Percentiles rank a stretch among this genome's conserved stretches.
These are phyloP conservation scores for Tachycineta bicolor DNA, from an alignment of 2,113 vertebrate genomes.

Conservation along the genomic window DNA sequence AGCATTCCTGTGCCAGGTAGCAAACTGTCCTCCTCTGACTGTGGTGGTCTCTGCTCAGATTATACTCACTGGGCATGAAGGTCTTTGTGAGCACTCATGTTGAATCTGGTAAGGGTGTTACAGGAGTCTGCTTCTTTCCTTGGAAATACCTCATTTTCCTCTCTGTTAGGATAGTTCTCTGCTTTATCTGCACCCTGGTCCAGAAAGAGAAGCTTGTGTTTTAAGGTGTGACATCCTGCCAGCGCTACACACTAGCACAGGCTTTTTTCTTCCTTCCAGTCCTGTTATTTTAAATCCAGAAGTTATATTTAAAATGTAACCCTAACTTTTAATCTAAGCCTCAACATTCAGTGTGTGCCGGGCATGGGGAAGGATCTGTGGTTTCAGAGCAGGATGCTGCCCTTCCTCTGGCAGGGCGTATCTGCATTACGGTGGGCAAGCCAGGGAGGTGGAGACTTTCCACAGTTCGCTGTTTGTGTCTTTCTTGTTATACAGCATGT, in stretches of 20 bases:
- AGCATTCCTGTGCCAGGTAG: neutral
- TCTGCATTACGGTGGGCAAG: conserved; percentile 6
- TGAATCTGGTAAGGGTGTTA: neutral
- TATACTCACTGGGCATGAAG: neutral
- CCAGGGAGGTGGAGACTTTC: conserved; percentile 15
- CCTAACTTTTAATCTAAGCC: conserved; percentile 1
- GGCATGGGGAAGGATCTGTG: conserved; percentile 23
- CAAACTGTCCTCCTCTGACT: accelerated
- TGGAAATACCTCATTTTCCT: neutral
- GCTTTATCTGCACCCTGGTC: neutral
- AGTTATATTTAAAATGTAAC: conserved; percentile 36
- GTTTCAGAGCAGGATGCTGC: conserved; percentile 46
- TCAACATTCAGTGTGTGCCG: neutral
- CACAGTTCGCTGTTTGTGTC: neutral
- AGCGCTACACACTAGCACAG: neutral
- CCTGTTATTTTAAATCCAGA: neutral
- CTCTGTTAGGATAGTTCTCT: neutral
- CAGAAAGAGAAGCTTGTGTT: neutral
- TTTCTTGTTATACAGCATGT: neutral
- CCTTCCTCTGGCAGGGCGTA: conserved; percentile 38
- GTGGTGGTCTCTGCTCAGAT: neutral
- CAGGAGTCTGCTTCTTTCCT: neutral
- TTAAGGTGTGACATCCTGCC: neutral
- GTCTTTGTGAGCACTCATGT: neutral
- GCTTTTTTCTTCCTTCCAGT: neutral